phyloP scores from a whole-genome alignment of 2,113 vertebrate genomes.

The Sinocyclocheilus rhinocerous region DNA sequence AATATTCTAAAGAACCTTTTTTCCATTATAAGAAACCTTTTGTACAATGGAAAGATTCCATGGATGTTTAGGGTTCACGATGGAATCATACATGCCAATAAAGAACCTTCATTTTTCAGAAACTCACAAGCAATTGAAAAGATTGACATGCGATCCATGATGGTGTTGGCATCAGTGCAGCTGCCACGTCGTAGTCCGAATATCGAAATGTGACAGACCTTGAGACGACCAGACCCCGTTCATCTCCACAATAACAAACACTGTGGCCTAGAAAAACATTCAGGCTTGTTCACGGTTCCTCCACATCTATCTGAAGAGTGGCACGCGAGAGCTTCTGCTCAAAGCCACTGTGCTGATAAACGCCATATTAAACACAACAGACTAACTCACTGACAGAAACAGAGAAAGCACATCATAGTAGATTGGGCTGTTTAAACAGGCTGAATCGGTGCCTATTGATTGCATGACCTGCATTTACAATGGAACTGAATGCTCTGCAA shows the following conservation, averaged over 20 bases:
- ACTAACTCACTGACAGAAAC: neutral
- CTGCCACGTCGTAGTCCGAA: neutral
- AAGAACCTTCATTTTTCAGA: too few relatives aligned
- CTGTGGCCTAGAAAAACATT: neutral
- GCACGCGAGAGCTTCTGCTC: neutral
- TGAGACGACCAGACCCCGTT: neutral
- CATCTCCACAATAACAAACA: neutral
- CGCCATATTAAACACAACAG: neutral
- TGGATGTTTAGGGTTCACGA: too few relatives aligned
- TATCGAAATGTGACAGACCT: neutral
- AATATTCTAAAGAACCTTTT: too few relatives aligned
- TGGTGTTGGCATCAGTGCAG: neutral
- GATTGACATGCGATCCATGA: constrained; percentile 13
- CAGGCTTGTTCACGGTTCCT: neutral
- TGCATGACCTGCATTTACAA: neutral
- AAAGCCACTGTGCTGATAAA: neutral
- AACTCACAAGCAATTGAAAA: constrained; percentile 9
- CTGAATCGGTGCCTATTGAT: neutral
- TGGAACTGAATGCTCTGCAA: neutral
- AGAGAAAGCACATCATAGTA: neutral
- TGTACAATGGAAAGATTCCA: too few relatives aligned
- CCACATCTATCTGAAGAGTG: neutral
- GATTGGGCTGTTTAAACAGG: neutral
- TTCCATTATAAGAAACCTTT: too few relatives aligned
- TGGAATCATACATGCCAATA: too few relatives aligned